Percentiles rank a stretch among this genome's conserved stretches.
Evolutionary conservation across 2,797 vertebrate genomes (phyloP).

Genomic region (Setipinna tenuifilis): DNA sequence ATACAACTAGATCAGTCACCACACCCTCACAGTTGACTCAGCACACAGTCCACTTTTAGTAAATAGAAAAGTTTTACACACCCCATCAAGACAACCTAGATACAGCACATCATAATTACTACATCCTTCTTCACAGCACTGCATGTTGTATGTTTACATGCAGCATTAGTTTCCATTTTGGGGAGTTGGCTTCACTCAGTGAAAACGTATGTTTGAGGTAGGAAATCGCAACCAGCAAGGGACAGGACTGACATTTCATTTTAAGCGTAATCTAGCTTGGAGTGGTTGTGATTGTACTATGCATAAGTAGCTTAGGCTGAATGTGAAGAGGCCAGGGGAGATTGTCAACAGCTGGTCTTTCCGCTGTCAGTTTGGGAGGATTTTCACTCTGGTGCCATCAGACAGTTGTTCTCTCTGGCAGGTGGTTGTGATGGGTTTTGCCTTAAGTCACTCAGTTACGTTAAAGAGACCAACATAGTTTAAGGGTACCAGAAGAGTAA

Average conservation of each 20-base stretch:
- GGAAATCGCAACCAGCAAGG: neutral
- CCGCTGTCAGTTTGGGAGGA: constrained; percentile 53
- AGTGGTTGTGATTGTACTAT: constrained; percentile 32
- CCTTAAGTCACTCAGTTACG: neutral
- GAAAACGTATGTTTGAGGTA: neutral
- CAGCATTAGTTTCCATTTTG: neutral
- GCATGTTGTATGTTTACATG: neutral
- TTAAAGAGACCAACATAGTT: neutral
- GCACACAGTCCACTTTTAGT: neutral
- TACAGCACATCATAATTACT: neutral
- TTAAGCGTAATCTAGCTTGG: constrained; percentile 42
- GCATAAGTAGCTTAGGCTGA: constrained; percentile 46
- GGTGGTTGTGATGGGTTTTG: neutral
- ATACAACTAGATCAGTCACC: neutral
- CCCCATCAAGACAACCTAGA: neutral
- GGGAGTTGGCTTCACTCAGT: neutral
- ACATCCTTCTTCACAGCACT: neutral
- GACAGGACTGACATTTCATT: constrained; percentile 34
- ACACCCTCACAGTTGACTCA: neutral
- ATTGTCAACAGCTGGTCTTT: constrained; percentile 32
- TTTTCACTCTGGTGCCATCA: constrained; percentile 24
- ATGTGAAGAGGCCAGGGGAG: constrained; percentile 38
- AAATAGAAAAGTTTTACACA: neutral
- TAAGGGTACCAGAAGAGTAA: neutral
- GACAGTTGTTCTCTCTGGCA: neutral